Base-by-base conservation (phyloP, 2,888 invertebrate species). In the Lasioglossum leucozonium region DNA sequence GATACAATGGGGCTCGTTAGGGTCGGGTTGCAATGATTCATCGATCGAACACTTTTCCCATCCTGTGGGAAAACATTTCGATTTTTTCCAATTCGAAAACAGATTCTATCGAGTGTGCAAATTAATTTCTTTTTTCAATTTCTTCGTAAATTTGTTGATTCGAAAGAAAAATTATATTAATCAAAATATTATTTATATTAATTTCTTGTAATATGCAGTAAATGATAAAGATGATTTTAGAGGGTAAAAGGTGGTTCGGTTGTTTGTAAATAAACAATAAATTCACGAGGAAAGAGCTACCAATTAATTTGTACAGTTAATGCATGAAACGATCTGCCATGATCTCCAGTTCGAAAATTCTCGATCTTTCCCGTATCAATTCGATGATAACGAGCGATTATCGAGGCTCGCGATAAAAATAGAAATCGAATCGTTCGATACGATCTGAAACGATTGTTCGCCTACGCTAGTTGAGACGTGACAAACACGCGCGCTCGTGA, bases 11-110 rank as follows among this genome's bases (percentile, higher is more conserved):
- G 5, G 62, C 42, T 58, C 40, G 81, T 55, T 72, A 51, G 72
- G 65, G 80, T 73, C 81, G 30, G 42, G 2, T 55, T 37, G 65
- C 37, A 67, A 55, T 72, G 82, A 82, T 81, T 82, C 81, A 75
- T 8, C 69, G 18, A 75, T 81, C 42, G 55, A 26, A 30, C 42
- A 42, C 34, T n/a, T 67, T 69, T 47, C 44, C 58, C 10, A 65
- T 30, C 42, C 40, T 34, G 26, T 34, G n/a, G n/a, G 65, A 44
- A 62, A 62, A 34, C 30, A 62, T 30, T 62, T 10, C 16, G 0
- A 34, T 62, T 40, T 22, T 40, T 42, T 74, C 6, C n/a, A 1
- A n/a, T 11, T 55, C 22, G 55, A n/a, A 55, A n/a, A 11, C n/a
- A 8, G n/a, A 55, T 55, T 10, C 4, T n/a, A 22, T 55, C n/a